phyloP scores from a whole-genome alignment of 1,140 invertebrate species.

The Pseudomyrmex cubaensis region DNA sequence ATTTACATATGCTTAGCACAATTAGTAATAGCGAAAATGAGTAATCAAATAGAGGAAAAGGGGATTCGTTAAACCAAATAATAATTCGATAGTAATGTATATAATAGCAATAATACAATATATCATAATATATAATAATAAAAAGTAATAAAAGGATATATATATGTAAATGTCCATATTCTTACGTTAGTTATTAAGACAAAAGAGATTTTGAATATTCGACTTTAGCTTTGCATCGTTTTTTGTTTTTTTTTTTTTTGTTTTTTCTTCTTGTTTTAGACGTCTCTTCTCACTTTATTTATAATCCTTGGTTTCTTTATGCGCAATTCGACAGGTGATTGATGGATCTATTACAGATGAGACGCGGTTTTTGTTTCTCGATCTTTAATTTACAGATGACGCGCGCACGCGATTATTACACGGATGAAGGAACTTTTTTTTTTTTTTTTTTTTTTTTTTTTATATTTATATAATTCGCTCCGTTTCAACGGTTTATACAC shows the following conservation, averaged over 20 bases:
- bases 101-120: constrained; percentile 69
- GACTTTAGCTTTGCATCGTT: constrained; percentile 75
- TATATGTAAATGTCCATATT: constrained; percentile 61
- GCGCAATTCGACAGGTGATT: constrained; percentile 63
- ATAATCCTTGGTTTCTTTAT: constrained; percentile 18
- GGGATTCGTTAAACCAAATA: constrained; percentile 80
- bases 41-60: constrained; percentile 75
- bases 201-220: constrained; percentile 79
- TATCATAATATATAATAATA: constrained; percentile 61
- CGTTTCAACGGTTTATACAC: constrained; percentile 47
- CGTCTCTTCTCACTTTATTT: constrained; percentile 59
- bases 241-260: constrained; percentile 31
- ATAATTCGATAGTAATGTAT: constrained; percentile 76
- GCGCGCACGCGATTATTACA: constrained; percentile 80
- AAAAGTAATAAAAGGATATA: constrained; percentile 68
- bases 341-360: constrained; percentile 46
- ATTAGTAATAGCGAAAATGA: constrained; percentile 79
- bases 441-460: constrained; percentile 30
- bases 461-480: constrained; percentile 68
- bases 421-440: constrained; percentile 83
- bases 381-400: constrained; percentile 82
- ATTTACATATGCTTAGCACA: constrained; percentile 71
- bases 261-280: no score
- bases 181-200: constrained; percentile 79
- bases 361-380: constrained; percentile 64